phyloP scores from a whole-genome alignment of 2,888 invertebrate genomes.

The Ormyrus labotus region DNA sequence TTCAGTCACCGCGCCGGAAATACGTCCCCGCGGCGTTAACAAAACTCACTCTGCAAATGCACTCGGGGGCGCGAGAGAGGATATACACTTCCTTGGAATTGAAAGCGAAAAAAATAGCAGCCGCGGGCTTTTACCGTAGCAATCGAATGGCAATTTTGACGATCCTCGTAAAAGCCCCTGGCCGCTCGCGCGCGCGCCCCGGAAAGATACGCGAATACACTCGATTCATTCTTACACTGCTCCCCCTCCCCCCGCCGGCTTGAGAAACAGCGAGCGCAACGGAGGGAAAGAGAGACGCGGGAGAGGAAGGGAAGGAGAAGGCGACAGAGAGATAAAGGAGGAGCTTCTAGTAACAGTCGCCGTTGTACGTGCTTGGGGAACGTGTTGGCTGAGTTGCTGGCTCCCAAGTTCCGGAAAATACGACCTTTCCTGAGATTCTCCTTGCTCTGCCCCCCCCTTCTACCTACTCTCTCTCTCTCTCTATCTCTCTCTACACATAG shows the following conservation, averaged over 20 bases:
- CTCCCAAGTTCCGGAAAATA: slow-evolving; percentile 43
- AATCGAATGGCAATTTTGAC: slow-evolving; percentile 41
- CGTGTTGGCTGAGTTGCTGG: slow-evolving; percentile 30
- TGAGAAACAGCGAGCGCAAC: not conserved
- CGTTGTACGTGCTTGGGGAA: slow-evolving; percentile 34
- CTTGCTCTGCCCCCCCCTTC: not conserved
- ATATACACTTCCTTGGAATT: slow-evolving; percentile 13
- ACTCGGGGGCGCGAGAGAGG: too few species aligned
- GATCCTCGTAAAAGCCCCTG: slow-evolving; percentile 39
- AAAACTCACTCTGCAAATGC: too few species aligned
- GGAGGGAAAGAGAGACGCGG: not conserved
- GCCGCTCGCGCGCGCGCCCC: not conserved
- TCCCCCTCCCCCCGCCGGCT: not conserved
- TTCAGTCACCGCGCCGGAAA: too few species aligned
- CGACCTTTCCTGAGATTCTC: slow-evolving; percentile 33
- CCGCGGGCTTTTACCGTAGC: slow-evolving; percentile 6
- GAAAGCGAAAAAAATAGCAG: slow-evolving; percentile 5
- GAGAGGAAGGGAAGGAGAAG: slow-evolving; percentile 10
- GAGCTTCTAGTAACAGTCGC: slow-evolving; percentile 8
- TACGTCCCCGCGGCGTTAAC: too few species aligned
- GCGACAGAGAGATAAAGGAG: slow-evolving; percentile 5
- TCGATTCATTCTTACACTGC: not conserved
- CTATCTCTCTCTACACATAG: not conserved
- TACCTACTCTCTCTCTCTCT: not conserved
- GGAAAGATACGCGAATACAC: slow-evolving; percentile 18